Percentiles rank a stretch among this genome's conserved stretches.
phyloP scores from a whole-genome alignment of 2,113 vertebrate species.

The Cathartes aura region DNA sequence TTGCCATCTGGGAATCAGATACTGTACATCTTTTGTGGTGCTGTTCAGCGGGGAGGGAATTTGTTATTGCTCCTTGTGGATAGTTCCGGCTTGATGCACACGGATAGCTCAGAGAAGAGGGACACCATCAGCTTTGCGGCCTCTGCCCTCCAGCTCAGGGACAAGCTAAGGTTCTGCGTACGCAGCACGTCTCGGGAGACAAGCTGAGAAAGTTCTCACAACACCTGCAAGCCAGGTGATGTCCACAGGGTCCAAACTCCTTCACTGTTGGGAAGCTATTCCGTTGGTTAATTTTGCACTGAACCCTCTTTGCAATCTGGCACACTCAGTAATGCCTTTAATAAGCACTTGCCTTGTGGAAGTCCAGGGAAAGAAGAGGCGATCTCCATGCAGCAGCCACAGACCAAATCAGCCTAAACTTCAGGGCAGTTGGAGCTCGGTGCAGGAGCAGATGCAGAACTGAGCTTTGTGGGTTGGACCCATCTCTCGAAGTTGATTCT shows the following conservation, averaged over 20 bases:
- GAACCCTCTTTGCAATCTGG: not conserved
- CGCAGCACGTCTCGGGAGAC: not conserved
- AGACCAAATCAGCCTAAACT: not conserved
- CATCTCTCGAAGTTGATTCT: not conserved
- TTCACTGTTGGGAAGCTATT: not conserved
- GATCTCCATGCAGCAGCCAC: not conserved
- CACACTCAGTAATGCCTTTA: not conserved
- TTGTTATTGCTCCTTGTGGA: not conserved
- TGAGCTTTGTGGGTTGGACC: not conserved
- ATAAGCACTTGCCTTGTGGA: not conserved
- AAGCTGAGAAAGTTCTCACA: not conserved
- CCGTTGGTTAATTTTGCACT: not conserved
- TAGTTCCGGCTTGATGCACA: not conserved
- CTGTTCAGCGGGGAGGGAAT: not conserved
- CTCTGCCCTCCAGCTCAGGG: fast-evolving
- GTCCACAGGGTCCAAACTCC: not conserved
- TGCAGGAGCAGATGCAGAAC: not conserved
- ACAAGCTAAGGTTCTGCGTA: not conserved
- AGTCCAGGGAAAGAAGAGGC: not conserved
- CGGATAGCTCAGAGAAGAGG: not conserved
- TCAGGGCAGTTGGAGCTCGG: not conserved
- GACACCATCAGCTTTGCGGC: not conserved
- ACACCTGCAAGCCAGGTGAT: not conserved
- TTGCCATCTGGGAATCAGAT: constrained; percentile 51
- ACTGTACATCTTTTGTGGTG: constrained; percentile 17